Conservation (phyloP, 2,797 vertebrate species). For the Lepus townsendii region DNA sequence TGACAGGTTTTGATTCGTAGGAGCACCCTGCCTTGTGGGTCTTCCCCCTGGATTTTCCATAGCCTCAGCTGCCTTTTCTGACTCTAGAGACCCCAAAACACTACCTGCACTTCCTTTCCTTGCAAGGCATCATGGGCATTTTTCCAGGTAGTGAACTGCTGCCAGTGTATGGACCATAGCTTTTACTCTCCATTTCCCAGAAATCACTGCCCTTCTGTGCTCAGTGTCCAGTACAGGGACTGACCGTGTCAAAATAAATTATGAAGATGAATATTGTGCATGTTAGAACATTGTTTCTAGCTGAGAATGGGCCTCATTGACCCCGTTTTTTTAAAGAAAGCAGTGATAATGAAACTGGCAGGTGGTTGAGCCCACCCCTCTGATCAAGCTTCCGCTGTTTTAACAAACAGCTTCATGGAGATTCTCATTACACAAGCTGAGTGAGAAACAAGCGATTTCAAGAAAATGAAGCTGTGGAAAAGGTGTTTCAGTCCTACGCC, state of each 20-base stretch:
- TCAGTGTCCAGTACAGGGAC: neutral
- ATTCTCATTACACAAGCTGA: constrained; percentile 57
- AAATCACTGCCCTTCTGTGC: neutral
- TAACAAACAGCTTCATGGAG: constrained; percentile 8
- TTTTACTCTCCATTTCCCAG: neutral
- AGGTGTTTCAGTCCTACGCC: neutral
- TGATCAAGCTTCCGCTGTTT: constrained; percentile 20
- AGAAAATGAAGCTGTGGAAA: constrained; percentile 29
- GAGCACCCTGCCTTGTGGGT: neutral
- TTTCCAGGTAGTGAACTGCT: neutral
- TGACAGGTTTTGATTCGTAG: neutral
- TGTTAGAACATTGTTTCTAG: neutral
- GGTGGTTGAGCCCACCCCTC: neutral
- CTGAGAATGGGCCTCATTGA: neutral
- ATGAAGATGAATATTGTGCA: neutral
- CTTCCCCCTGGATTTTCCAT: neutral
- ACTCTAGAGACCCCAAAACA: neutral
- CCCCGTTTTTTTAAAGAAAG: neutral
- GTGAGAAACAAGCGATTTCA: constrained; percentile 27
- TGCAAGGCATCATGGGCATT: fast-evolving
- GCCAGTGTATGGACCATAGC: neutral
- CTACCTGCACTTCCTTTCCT: neutral
- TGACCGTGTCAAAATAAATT: neutral
- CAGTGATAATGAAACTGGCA: neutral
- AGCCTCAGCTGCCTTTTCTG: neutral